Conservation (phyloP, 2,113 vertebrate genomes). For the Tichodroma muraria region DNA sequence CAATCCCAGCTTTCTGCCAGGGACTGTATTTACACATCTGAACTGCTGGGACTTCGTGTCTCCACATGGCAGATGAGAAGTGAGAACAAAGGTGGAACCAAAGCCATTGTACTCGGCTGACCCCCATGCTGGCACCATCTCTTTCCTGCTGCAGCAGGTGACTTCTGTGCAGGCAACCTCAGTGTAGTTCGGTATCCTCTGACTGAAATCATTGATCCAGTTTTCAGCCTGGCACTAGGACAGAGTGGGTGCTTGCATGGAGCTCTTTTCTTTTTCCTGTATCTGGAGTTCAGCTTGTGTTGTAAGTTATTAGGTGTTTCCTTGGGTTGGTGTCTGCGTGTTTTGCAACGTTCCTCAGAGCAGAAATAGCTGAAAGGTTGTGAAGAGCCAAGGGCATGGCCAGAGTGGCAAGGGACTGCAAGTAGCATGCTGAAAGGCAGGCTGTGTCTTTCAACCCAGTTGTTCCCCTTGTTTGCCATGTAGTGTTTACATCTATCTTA, state of each 20-base stretch:
- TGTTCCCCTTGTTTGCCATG: background rate
- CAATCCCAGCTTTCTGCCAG: background rate
- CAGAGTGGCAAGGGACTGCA: background rate
- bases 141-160: background rate
- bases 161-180: background rate
- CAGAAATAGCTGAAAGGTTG: background rate
- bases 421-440: background rate
- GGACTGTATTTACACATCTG: background rate
- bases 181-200: background rate
- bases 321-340: background rate
- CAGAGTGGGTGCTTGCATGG: background rate
- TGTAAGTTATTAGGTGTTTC: background rate
- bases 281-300: background rate
- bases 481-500: background rate
- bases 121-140: background rate
- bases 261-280: background rate
- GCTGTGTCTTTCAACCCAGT: background rate
- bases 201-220: background rate
- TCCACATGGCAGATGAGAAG: background rate
- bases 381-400: background rate
- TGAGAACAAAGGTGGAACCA: background rate
- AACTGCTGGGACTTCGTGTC: background rate
- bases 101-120: fast-evolving
- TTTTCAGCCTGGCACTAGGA: background rate
- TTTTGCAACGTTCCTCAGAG: background rate